These are phyloP conservation scores for Drosophila lacicola DNA, from an alignment of 2,888 invertebrate genomes.

Conservation along the genomic window DNA sequence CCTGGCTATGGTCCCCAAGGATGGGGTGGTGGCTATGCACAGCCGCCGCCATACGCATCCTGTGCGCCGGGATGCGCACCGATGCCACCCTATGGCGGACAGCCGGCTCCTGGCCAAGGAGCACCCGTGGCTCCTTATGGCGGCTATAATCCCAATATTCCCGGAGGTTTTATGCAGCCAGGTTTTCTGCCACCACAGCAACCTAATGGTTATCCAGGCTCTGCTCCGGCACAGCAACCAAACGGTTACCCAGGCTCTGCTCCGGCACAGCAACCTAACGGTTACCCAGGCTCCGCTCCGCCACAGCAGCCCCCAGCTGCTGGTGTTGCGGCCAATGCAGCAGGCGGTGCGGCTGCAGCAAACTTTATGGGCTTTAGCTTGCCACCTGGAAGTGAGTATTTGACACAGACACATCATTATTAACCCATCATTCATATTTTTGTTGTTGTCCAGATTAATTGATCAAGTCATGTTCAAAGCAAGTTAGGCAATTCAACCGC, in stretches of 20 bases:
- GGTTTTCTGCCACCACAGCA: conserved; percentile 66
- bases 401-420: not conserved
- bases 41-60: conserved; percentile 72
- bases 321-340: conserved; percentile 45
- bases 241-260: conserved; percentile 34
- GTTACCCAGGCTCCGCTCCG: conserved; percentile 29
- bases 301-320: conserved; percentile 53
- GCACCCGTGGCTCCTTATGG: conserved; percentile 53
- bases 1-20: conserved; percentile 68
- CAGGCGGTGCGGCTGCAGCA: conserved; percentile 51
- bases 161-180: conserved; percentile 75
- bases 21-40: conserved; percentile 70
- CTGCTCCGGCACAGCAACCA: conserved; percentile 54
- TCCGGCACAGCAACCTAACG: conserved; percentile 50
- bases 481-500: conserved; percentile 8
- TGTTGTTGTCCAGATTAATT: conserved; percentile 26
- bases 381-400: conserved; percentile 84
- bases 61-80: conserved; percentile 63
- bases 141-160: conserved; percentile 63
- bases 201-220: conserved; percentile 51
- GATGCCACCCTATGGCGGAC: conserved; percentile 61
- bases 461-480: not conserved
- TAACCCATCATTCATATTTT: conserved; percentile 14
- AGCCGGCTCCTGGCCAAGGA: conserved; percentile 50
- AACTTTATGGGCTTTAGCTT: conserved; percentile 83